Evolutionary conservation across 1,140 invertebrate species (phyloP).

Genomic region (Drosophila arizonae): DNA sequence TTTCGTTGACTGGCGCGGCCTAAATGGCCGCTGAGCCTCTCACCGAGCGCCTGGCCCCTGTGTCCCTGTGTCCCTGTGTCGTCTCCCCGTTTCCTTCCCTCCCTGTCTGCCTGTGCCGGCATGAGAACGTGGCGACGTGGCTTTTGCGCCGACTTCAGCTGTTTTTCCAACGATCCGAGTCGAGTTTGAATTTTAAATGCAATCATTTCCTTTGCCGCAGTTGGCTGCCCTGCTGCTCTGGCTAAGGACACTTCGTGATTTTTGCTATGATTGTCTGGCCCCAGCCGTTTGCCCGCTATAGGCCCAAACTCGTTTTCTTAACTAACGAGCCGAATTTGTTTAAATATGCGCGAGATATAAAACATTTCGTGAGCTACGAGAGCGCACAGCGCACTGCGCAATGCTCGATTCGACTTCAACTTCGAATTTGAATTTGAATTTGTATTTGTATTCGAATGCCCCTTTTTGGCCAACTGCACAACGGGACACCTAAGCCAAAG

Average conservation of each 20-base stretch:
- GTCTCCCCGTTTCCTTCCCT: neutral
- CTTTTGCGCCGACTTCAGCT: conserved; percentile 74
- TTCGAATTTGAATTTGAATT: conserved; percentile 6
- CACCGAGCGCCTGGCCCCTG: conserved; percentile 22
- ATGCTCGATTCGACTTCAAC: conserved; percentile 27
- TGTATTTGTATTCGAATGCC: conserved; percentile 27
- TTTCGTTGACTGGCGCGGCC: conserved; percentile 59
- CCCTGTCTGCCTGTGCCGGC: conserved; percentile 25
- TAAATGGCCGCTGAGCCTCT: conserved; percentile 63
- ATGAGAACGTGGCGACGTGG: conserved; percentile 65
- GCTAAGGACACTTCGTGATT: conserved; percentile 77
- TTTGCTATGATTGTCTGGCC: conserved; percentile 76
- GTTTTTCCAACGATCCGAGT: conserved; percentile 55
- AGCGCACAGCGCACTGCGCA: conserved; percentile 28
- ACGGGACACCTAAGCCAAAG: conserved; percentile 37
- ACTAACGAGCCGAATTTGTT: conserved; percentile 71
- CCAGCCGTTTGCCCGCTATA: conserved; percentile 37
- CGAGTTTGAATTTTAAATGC: conserved; percentile 82
- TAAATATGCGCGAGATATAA: conserved; percentile 65
- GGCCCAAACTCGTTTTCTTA: conserved; percentile 29
- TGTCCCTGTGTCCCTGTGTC: neutral
- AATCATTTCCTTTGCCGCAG: conserved; percentile 81
- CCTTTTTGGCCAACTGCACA: conserved; percentile 23
- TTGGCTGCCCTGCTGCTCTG: conserved; percentile 34
- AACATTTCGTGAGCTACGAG: conserved; percentile 66